Evolutionary conservation across 2,888 invertebrate species (phyloP).

Genomic region (Cotesia congregata): DNA sequence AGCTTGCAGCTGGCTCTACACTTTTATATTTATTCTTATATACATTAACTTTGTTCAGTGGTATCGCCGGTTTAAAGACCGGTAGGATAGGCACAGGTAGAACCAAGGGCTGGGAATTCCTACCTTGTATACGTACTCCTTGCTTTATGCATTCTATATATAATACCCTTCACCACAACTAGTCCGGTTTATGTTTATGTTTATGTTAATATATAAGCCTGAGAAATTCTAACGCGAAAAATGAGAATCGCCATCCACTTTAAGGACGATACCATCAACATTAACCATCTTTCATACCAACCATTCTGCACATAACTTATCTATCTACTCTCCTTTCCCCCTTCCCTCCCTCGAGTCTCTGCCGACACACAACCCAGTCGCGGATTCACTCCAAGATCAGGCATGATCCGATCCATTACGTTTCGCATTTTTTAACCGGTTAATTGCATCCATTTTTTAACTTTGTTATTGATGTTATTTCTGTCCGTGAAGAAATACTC

Average conservation of each 20-base stretch:
- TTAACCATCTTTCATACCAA: not conserved
- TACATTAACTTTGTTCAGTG: not conserved
- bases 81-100: not conserved
- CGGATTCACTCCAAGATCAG: too few relatives aligned
- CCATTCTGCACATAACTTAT: constrained; percentile 2
- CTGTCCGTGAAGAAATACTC: too few relatives aligned
- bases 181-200: not conserved
- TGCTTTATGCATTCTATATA: not conserved
- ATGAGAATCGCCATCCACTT: constrained; percentile 6
- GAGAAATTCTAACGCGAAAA: constrained; percentile 11
- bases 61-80: constrained; percentile 8
- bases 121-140: not conserved
- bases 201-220: not conserved
- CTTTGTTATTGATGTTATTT: too few relatives aligned
- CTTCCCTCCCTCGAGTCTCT: not conserved
- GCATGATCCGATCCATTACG: not conserved
- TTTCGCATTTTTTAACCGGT: not conserved
- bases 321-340: constrained; percentile 13
- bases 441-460: constrained; percentile 21
- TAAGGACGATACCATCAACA: constrained; percentile 9
- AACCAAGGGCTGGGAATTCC: not conserved
- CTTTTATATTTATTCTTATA: not conserved
- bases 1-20: not conserved
- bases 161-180: not conserved
- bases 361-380: not conserved